Evolutionary conservation across 2,797 vertebrate species (phyloP).

Genomic region (Coendou prehensilis): DNA sequence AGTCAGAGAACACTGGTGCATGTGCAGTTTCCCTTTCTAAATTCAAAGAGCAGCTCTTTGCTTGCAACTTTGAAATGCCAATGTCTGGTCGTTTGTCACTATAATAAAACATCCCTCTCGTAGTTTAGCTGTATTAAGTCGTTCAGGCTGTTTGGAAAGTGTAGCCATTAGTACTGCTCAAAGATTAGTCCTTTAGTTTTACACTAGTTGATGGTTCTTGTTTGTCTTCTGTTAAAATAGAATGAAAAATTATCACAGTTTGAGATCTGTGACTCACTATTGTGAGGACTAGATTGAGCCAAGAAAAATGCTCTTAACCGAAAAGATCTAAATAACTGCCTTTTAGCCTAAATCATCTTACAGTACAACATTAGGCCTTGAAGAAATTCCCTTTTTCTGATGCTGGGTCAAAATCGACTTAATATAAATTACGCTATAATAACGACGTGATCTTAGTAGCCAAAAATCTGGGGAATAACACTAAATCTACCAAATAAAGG

Average conservation of each 20-base stretch:
- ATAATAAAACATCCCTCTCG: neutral
- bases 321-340: conserved; percentile 12
- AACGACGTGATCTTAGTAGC: conserved; percentile 2
- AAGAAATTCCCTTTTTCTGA: conserved; percentile 43
- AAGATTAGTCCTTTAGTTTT: conserved; percentile 56
- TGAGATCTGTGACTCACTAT: neutral
- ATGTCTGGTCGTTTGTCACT: neutral
- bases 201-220: conserved; percentile 14
- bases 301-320: conserved; percentile 22
- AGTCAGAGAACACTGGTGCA: neutral
- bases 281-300: conserved; percentile 48
- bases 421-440: conserved; percentile 50
- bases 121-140: neutral
- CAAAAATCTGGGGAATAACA: neutral
- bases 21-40: conserved; percentile 26
- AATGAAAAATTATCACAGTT: conserved; percentile 44
- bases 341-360: conserved; percentile 30
- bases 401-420: conserved; percentile 11
- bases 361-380: neutral
- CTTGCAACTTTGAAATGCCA: neutral
- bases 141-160: conserved; percentile 17
- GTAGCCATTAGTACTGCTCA: neutral
- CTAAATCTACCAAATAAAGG: conserved; percentile 14
- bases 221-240: conserved; percentile 3
- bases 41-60: conserved; percentile 51